Percentiles rank a stretch among this genome's conserved stretches.
phyloP scores from a whole-genome alignment of 2,888 invertebrate species.

The Terebella lapidaria region DNA sequence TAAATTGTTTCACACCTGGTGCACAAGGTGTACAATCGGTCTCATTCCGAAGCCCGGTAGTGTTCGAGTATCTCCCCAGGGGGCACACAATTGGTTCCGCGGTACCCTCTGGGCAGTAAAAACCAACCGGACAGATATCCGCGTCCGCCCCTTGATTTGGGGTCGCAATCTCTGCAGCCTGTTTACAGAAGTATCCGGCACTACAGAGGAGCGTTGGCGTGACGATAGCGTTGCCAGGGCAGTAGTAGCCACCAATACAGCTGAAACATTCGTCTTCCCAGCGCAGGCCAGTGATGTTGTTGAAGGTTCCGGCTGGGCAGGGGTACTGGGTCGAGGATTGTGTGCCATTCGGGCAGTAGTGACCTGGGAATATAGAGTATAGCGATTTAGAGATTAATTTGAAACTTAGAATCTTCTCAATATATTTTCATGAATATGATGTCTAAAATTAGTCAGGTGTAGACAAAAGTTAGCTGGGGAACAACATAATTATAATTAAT shows the following conservation, averaged over 20 bases:
- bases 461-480: neutral
- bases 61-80: slow-evolving; percentile 39
- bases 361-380: slow-evolving; percentile 28
- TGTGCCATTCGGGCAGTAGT: slow-evolving; percentile 44
- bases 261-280: slow-evolving; percentile 33
- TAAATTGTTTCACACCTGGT: slow-evolving; percentile 28
- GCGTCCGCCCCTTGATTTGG: slow-evolving; percentile 37
- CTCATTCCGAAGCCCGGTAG: slow-evolving; percentile 34
- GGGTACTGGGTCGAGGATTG: slow-evolving; percentile 34
- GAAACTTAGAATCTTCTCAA: neutral
- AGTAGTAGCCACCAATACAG: slow-evolving; percentile 35
- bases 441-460: neutral
- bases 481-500: too few relatives aligned
- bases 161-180: slow-evolving; percentile 35
- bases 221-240: slow-evolving; percentile 35
- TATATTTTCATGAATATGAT: neutral
- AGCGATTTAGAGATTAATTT: too few relatives aligned
- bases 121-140: slow-evolving; percentile 43
- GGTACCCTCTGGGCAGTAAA: slow-evolving; percentile 41
- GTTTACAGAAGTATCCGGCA: slow-evolving; percentile 42
- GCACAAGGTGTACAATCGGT: slow-evolving; percentile 41
- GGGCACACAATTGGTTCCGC: slow-evolving; percentile 33
- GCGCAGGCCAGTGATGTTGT: slow-evolving; percentile 38
- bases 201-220: slow-evolving; percentile 38
- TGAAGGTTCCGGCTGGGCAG: slow-evolving; percentile 44